Conservation (phyloP, 2,113 vertebrate genomes). For the Macrotus californicus region DNA sequence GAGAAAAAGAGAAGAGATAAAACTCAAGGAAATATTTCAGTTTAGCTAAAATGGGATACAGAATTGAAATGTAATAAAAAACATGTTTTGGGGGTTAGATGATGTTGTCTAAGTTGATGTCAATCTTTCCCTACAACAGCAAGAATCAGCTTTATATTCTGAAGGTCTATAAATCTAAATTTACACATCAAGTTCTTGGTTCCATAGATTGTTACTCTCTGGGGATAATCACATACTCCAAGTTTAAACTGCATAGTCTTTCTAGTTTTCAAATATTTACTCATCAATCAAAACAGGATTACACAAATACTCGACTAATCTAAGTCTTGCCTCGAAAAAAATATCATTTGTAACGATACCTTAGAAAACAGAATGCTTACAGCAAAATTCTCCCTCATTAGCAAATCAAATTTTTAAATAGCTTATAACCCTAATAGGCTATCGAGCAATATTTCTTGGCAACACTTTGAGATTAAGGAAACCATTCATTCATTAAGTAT, state of each 20-base stretch:
- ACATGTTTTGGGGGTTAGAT: not conserved
- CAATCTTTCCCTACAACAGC: not conserved
- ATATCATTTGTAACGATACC: not conserved
- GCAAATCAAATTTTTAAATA: not conserved
- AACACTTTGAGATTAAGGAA: not conserved
- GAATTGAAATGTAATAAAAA: not conserved
- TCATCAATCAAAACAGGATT: slow-evolving; percentile 7
- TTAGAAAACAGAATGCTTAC: not conserved
- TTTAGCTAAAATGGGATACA: not conserved
- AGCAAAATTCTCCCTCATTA: not conserved
- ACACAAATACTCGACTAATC: not conserved
- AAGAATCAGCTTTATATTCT: not conserved
- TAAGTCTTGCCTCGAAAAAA: slow-evolving; percentile 2
- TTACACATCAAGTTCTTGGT: not conserved
- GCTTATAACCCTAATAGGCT: not conserved
- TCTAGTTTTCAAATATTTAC: slow-evolving; percentile 26
- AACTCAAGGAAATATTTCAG: not conserved
- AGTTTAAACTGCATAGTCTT: not conserved
- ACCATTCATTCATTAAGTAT: not conserved
- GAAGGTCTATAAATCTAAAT: not conserved
- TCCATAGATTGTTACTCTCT: not conserved
- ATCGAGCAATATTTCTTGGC: not conserved
- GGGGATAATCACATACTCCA: not conserved
- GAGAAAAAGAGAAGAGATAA: not conserved
- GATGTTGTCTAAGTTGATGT: not conserved